A percentile compares a stretch with the other conserved stretches of the same genome.
These are phyloP conservation scores for Notodromas monacha DNA, from an alignment of 2,888 invertebrate species.

Conservation along the genomic window DNA sequence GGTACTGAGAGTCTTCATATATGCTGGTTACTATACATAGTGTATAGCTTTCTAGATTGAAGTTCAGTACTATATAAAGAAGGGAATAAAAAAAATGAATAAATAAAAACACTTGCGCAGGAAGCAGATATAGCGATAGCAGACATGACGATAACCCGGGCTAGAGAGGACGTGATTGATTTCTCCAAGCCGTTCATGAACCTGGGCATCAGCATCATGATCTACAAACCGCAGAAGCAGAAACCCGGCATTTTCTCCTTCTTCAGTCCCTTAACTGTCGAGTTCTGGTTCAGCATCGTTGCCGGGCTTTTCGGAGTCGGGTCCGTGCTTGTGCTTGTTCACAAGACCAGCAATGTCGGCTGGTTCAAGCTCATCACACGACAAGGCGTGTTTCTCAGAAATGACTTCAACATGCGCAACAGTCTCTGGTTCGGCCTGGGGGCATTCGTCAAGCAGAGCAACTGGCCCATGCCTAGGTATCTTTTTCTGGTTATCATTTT, in stretches of 20 bases:
- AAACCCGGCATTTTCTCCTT: constrained; percentile 23
- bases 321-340: constrained; percentile 21
- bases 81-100: too few relatives aligned
- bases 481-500: not conserved
- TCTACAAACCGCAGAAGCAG: constrained; percentile 22
- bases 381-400: constrained; percentile 11
- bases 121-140: constrained; percentile 24
- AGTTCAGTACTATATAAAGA: too few relatives aligned
- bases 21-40: too few relatives aligned
- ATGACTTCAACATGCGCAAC: constrained; percentile 22
- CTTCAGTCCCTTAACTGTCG: constrained; percentile 21
- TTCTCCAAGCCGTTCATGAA: constrained; percentile 25
- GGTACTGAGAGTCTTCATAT: too few relatives aligned
- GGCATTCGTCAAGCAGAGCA: constrained; percentile 25
- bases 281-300: constrained; percentile 23
- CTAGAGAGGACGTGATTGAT: constrained; percentile 22
- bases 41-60: too few relatives aligned
- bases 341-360: constrained; percentile 22
- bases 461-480: constrained; percentile 22
- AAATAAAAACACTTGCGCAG: too few relatives aligned
- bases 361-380: constrained; percentile 17
- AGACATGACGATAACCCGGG: constrained; percentile 23
- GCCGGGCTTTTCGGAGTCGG: constrained; percentile 22
- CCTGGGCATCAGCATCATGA: constrained; percentile 25
- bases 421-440: constrained; percentile 24